These are phyloP conservation scores for Schizothorax lantsangensis DNA, from an alignment of 2,797 vertebrate genomes.

Conservation along the genomic window DNA sequence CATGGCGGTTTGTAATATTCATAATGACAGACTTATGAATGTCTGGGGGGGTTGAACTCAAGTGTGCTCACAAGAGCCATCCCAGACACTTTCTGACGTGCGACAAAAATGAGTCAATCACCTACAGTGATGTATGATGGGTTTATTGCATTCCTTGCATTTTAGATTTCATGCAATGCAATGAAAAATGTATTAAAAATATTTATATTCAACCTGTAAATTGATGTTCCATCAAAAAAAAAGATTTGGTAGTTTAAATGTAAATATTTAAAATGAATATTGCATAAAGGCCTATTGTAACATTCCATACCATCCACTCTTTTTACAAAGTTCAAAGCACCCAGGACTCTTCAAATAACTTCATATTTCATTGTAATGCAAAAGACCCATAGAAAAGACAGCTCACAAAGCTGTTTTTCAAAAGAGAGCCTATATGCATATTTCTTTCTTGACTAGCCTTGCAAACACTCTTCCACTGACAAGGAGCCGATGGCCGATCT, in stretches of 20 bases:
- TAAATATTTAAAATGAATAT: neutral
- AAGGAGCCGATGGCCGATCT: slow-evolving; percentile 8
- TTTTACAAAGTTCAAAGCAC: neutral
- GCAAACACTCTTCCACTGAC: neutral
- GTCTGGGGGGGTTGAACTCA: neutral
- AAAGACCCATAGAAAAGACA: slow-evolving; percentile 5
- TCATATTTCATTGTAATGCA: neutral
- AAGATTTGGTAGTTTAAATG: neutral
- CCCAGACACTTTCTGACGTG: neutral
- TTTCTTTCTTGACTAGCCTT: slow-evolving; percentile 11
- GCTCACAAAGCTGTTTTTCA: slow-evolving; percentile 1
- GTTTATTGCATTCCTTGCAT: too few relatives aligned
- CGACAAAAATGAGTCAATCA: neutral
- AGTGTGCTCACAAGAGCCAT: neutral
- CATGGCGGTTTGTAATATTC: slow-evolving; percentile 39
- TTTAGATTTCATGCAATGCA: neutral
- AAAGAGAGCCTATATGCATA: neutral
- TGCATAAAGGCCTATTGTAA: neutral
- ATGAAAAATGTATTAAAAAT: neutral
- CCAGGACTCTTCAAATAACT: neutral
- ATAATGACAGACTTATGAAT: slow-evolving; percentile 15
- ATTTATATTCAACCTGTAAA: neutral
- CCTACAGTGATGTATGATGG: neutral
- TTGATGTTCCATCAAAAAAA: neutral
- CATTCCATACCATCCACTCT: neutral